Conservation (phyloP, 2,888 invertebrate species). For the Operophtera brumata region DNA sequence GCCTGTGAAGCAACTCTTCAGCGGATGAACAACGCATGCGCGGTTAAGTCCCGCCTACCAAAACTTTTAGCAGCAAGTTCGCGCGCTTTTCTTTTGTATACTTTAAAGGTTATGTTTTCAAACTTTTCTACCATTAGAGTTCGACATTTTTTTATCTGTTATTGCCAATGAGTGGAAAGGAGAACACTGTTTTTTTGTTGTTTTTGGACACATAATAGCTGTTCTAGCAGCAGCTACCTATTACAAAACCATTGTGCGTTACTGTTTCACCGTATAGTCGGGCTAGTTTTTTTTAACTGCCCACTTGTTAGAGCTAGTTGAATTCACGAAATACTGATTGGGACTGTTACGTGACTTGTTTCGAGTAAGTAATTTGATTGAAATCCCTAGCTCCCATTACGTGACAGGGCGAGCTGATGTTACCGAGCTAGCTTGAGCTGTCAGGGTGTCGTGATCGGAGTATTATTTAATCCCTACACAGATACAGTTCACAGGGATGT, state of each 20-base stretch:
- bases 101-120: conserved; percentile 38
- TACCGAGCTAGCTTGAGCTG: not conserved
- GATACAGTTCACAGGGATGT: too few species aligned
- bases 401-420: conserved; percentile 16
- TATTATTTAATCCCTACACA: too few species aligned
- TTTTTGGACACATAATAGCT: too few species aligned
- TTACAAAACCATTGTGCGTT: too few species aligned
- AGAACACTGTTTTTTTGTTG: too few species aligned
- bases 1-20: conserved; percentile 67
- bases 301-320: not conserved
- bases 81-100: conserved; percentile 35
- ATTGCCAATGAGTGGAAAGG: too few species aligned
- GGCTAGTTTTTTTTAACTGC: not conserved
- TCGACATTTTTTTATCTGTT: conserved; percentile 5
- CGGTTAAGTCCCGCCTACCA: conserved; percentile 54
- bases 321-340: conserved; percentile 9
- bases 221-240: not conserved
- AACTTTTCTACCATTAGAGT: too few species aligned
- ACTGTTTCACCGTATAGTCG: not conserved
- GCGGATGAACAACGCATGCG: conserved; percentile 60
- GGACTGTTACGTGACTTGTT: conserved; percentile 23
- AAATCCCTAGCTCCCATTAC: conserved; percentile 32
- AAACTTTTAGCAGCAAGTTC: conserved; percentile 57
- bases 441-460: not conserved
- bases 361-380: conserved; percentile 27